Conservation (phyloP, 2,113 vertebrate species). For the Centropus bengalensis region DNA sequence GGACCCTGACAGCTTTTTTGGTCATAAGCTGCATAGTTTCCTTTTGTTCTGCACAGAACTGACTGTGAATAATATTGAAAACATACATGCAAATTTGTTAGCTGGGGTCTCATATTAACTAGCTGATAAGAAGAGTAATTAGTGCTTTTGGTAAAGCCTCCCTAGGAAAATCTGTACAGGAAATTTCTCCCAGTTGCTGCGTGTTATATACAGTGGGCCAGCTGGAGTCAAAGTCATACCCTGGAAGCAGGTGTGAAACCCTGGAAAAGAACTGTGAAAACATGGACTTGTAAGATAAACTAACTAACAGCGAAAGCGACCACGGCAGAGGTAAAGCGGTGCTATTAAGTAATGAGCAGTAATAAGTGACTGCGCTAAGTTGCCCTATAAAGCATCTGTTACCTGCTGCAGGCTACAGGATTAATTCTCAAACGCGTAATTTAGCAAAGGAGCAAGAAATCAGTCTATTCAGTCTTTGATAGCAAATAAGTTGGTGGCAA, state of each 20-base stretch:
- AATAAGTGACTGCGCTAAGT: slow-evolving; percentile 26
- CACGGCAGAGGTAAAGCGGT: neutral
- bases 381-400: slow-evolving; percentile 19
- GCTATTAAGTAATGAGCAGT: slow-evolving; percentile 63
- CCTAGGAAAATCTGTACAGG: neutral
- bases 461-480: neutral
- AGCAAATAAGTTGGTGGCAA: neutral
- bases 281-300: neutral
- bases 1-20: neutral
- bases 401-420: slow-evolving; percentile 38
- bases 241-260: slow-evolving; percentile 61
- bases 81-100: neutral
- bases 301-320: neutral
- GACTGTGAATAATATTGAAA: neutral
- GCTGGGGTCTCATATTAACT: neutral
- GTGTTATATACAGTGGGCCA: neutral
- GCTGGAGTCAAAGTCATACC: slow-evolving; percentile 29
- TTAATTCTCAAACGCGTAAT: slow-evolving; percentile 33
- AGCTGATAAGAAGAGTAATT: neutral
- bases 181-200: neutral
- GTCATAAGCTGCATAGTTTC: neutral
- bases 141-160: neutral
- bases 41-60: neutral
- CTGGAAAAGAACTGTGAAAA: slow-evolving; percentile 13
- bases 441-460: slow-evolving; percentile 37